Conservation (phyloP, 2,113 vertebrate genomes). For the Tauraco erythrolophus region DNA sequence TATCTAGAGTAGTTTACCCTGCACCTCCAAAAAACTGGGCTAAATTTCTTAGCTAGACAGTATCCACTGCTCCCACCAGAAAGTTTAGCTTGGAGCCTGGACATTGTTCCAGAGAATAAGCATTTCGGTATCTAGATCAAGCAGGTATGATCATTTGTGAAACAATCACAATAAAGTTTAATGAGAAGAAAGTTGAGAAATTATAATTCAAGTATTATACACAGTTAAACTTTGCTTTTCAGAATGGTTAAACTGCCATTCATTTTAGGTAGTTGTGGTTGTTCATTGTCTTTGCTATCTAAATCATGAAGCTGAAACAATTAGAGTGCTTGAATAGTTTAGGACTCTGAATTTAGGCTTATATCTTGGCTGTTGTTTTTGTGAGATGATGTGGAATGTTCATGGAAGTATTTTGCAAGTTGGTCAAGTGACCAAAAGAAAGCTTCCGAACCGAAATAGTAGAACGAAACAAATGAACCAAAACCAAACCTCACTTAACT, state of each 20-base stretch:
- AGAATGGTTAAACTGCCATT: background rate
- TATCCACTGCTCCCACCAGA: background rate
- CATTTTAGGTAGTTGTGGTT: background rate
- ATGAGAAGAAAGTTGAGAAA: background rate
- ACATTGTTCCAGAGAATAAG: background rate
- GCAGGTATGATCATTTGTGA: background rate
- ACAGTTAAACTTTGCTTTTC: background rate
- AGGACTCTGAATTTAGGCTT: background rate
- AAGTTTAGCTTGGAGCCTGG: background rate
- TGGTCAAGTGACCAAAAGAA: background rate
- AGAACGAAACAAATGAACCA: background rate
- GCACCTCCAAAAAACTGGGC: background rate
- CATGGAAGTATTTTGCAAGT: background rate
- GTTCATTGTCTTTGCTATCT: background rate
- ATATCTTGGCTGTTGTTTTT: background rate
- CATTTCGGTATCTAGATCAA: background rate
- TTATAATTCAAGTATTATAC: background rate
- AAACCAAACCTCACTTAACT: background rate
- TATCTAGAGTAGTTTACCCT: background rate
- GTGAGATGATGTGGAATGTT: background rate
- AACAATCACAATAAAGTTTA: background rate
- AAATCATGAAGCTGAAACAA: background rate
- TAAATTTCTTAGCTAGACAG: background rate
- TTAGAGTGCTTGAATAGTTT: background rate
- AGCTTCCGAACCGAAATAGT: background rate